These are phyloP conservation scores for Hyperopisus bebe DNA, from an alignment of 2,113 vertebrate genomes.

Conservation along the genomic window DNA sequence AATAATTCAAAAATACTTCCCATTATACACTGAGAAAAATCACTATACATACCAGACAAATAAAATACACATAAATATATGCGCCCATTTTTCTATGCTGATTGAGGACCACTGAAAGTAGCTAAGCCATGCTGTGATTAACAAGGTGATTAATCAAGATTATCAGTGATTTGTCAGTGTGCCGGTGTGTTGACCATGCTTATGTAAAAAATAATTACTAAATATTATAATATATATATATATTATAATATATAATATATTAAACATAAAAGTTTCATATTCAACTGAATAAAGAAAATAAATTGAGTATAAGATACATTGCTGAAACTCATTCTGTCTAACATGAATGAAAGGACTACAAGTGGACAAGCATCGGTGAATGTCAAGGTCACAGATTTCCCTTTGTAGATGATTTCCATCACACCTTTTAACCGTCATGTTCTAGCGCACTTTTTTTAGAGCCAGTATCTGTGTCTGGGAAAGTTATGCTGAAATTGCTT, in stretches of 20 bases:
- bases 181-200: neutral
- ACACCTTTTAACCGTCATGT: neutral
- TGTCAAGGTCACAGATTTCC: neutral
- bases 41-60: neutral
- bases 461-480: neutral
- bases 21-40: neutral
- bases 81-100: neutral
- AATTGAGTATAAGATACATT: neutral
- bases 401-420: neutral
- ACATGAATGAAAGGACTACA: neutral
- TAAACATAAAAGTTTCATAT: neutral
- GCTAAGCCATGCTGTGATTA: neutral
- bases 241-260: no score
- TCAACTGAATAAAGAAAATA: neutral
- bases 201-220: neutral
- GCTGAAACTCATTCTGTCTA: neutral
- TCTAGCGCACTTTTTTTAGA: neutral
- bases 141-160: neutral
- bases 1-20: neutral
- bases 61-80: neutral
- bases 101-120: neutral
- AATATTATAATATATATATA: no score
- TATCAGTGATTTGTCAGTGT: neutral
- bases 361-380: neutral
- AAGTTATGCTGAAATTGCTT: neutral